These are phyloP conservation scores for Pocillopora verrucosa DNA, from an alignment of 64 coral and sea anemone species.

Conservation along the genomic window DNA sequence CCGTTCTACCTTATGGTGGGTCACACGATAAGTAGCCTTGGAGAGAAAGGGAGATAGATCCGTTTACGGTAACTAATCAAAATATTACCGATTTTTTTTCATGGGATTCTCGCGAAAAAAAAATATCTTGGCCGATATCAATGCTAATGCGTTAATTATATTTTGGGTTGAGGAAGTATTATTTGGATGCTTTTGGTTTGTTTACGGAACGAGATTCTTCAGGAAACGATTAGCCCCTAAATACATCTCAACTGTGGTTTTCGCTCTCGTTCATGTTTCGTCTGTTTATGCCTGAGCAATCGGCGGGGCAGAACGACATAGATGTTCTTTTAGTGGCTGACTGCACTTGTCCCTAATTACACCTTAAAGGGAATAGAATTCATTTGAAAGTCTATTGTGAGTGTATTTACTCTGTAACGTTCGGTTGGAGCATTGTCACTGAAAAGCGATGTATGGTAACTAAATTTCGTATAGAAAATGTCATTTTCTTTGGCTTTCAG, in stretches of 20 bases:
- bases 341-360: too few relatives aligned
- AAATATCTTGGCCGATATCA: too few relatives aligned
- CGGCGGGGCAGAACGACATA: too few relatives aligned
- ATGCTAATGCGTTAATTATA: too few relatives aligned
- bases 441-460: background rate
- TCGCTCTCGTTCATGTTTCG: too few relatives aligned
- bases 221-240: background rate
- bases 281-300: background rate
- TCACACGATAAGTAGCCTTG: too few relatives aligned
- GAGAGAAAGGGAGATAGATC: too few relatives aligned
- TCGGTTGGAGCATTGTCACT: background rate
- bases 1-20: too few relatives aligned
- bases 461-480: background rate
- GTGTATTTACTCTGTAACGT: background rate
- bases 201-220: background rate
- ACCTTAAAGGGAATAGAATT: background rate
- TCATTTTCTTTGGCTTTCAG: background rate
- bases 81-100: too few relatives aligned
- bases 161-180: background rate
- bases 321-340: too few relatives aligned
- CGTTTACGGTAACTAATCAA: too few relatives aligned
- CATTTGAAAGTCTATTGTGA: slow-evolving; percentile 21
- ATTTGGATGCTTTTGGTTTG: background rate
- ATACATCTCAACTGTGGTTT: background rate
- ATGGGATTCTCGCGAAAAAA: too few relatives aligned